Evolutionary conservation across 2,888 invertebrate species (phyloP).

Genomic region (Eupithecia vulgata): DNA sequence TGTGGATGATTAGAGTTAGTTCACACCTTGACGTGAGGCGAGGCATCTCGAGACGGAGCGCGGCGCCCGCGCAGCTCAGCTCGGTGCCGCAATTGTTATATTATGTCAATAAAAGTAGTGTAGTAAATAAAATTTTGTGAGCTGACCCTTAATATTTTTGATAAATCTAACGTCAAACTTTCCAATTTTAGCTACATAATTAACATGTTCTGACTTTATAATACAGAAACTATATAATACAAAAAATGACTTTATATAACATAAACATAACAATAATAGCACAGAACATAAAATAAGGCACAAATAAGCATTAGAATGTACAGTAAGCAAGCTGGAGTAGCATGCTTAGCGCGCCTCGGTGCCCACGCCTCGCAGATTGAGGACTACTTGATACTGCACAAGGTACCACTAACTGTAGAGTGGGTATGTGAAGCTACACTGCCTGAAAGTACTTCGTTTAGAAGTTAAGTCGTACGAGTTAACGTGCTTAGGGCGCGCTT

Average conservation of each 20-base stretch:
- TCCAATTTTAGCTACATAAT: not conserved
- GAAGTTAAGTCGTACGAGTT: conserved; percentile 29
- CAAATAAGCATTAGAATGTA: not conserved
- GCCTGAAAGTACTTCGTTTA: conserved; percentile 14
- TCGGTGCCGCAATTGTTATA: too few species aligned
- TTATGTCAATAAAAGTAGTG: too few species aligned
- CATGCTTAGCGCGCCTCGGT: conserved; percentile 27
- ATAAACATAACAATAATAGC: conserved; percentile 17
- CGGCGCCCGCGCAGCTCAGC: too few species aligned
- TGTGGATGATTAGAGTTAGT: not conserved
- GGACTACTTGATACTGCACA: conserved; percentile 8
- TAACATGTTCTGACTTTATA: not conserved
- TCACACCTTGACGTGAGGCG: too few species aligned
- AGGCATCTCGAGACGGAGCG: too few species aligned
- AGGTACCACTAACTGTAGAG: conserved; percentile 3
- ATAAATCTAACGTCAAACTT: not conserved
- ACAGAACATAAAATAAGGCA: conserved; percentile 23
- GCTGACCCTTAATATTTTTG: too few species aligned
- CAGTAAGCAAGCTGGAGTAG: conserved; percentile 15
- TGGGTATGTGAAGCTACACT: conserved; percentile 4
- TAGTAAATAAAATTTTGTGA: too few species aligned
- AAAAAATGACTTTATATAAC: not conserved
- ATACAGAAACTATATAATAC: conserved; percentile 20
- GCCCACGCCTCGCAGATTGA: conserved; percentile 34
- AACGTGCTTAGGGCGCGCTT: conserved; percentile 27